Percentiles rank a stretch among this genome's conserved stretches.
These are phyloP conservation scores for Stenchaetothrips biformis DNA, from an alignment of 2,888 invertebrate genomes.

Conservation along the genomic window DNA sequence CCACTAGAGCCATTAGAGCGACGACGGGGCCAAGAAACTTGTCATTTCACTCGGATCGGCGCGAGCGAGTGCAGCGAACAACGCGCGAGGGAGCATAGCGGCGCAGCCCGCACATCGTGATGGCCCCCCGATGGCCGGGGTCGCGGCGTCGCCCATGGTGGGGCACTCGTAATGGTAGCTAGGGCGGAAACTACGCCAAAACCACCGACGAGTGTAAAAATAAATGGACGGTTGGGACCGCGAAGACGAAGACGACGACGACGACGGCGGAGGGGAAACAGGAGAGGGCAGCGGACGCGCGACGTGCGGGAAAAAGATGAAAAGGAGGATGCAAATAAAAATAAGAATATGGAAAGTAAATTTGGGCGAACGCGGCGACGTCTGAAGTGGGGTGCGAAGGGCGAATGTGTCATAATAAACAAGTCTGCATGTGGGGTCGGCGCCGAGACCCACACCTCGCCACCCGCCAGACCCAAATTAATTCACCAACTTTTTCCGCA, in stretches of 20 bases:
- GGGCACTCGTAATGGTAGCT: neutral
- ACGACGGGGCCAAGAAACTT: too few relatives aligned
- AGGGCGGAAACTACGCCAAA: neutral
- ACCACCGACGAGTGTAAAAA: neutral
- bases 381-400: neutral
- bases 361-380: slow-evolving; percentile 4
- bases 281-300: neutral
- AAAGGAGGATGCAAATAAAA: slow-evolving; percentile 16
- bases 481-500: too few relatives aligned
- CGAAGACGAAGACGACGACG: too few relatives aligned
- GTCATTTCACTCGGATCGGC: too few relatives aligned
- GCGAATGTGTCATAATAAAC: slow-evolving; percentile 4
- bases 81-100: too few relatives aligned
- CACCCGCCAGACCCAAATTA: too few relatives aligned
- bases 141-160: too few relatives aligned
- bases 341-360: slow-evolving; percentile 7
- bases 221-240: neutral
- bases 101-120: too few relatives aligned
- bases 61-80: too few relatives aligned
- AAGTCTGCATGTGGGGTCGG: neutral
- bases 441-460: neutral
- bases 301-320: neutral
- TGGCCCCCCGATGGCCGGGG: too few relatives aligned
- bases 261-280: too few relatives aligned
- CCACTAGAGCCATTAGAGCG: too few relatives aligned